Evolutionary conservation across 1,140 invertebrate genomes (phyloP).

Genomic region (Aethina tumida): DNA sequence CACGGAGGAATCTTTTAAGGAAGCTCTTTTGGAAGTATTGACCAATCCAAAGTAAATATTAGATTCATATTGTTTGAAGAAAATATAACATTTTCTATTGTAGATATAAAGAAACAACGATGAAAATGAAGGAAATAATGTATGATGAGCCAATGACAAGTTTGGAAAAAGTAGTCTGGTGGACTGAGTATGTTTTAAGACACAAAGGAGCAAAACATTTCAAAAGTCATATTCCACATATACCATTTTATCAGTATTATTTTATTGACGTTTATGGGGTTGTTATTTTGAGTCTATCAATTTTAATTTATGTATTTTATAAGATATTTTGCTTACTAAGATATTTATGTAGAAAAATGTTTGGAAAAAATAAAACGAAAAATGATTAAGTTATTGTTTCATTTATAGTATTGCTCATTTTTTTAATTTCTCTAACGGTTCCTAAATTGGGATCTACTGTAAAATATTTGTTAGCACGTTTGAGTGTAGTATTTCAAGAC

Average conservation of each 20-base stretch:
- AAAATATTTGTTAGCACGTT: too few relatives aligned
- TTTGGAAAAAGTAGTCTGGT: slow-evolving; percentile 37
- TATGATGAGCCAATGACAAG: slow-evolving; percentile 33
- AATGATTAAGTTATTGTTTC: too few relatives aligned
- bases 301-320: too few relatives aligned
- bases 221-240: slow-evolving; percentile 21
- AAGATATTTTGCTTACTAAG: too few relatives aligned
- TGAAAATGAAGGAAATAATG: slow-evolving; percentile 3
- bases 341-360: too few relatives aligned
- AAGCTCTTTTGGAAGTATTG: slow-evolving; percentile 16
- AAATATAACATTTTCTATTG: slow-evolving; percentile 3
- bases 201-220: slow-evolving; percentile 38
- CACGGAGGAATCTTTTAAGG: slow-evolving; percentile 10
- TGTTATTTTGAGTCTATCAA: too few relatives aligned
- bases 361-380: too few relatives aligned
- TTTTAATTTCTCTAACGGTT: too few relatives aligned
- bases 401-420: too few relatives aligned
- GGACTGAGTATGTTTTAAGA: slow-evolving; percentile 44
- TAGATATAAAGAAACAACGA: slow-evolving; percentile 5
- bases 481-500: too few relatives aligned
- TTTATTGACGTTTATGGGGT: slow-evolving; percentile 31
- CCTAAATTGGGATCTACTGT: too few relatives aligned
- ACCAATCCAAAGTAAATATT: slow-evolving; percentile 12
- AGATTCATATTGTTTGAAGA: background rate
- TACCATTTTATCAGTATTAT: slow-evolving; percentile 35